These are phyloP conservation scores for Arremon aurantiirostris DNA, from an alignment of 2,797 vertebrate species.

Conservation along the genomic window DNA sequence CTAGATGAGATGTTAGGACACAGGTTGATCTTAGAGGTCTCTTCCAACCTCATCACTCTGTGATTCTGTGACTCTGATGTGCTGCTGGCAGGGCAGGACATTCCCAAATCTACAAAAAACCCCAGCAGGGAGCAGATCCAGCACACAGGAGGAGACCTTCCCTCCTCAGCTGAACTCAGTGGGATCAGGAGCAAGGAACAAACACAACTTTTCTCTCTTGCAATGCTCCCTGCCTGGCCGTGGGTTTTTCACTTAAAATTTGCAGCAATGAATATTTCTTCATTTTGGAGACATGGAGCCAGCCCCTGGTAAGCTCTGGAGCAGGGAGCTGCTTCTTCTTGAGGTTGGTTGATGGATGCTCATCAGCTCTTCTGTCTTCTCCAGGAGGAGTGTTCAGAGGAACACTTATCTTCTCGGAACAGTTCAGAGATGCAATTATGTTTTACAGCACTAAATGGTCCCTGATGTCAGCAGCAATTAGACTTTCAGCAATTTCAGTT, in stretches of 20 bases:
- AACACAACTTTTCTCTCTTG: neutral
- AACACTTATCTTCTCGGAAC: constrained; percentile 57
- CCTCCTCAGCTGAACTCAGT: neutral
- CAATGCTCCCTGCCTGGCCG: neutral
- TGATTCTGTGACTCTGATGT: neutral
- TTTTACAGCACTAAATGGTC: constrained; percentile 64
- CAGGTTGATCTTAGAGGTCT: neutral
- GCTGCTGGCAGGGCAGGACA: neutral
- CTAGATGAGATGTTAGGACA: fast-evolving
- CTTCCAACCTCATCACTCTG: neutral
- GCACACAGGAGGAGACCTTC: neutral
- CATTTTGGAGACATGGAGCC: neutral
- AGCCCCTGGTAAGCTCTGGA: neutral
- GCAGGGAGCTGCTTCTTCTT: neutral
- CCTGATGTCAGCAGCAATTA: constrained; percentile 68
- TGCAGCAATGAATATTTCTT: neutral
- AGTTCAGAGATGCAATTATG: constrained; percentile 67
- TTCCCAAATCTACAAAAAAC: neutral
- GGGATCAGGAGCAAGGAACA: neutral
- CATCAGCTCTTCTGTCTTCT: constrained; percentile 46
- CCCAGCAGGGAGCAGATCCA: neutral
- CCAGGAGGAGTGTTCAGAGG: constrained; percentile 34
- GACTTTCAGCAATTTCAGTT: constrained; percentile 59
- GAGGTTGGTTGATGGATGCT: constrained; percentile 27
- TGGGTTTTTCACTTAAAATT: neutral